These are phyloP conservation scores for Pantherophis alleghaniensis DNA, from an alignment of 2,797 vertebrate genomes.

Conservation along the genomic window DNA sequence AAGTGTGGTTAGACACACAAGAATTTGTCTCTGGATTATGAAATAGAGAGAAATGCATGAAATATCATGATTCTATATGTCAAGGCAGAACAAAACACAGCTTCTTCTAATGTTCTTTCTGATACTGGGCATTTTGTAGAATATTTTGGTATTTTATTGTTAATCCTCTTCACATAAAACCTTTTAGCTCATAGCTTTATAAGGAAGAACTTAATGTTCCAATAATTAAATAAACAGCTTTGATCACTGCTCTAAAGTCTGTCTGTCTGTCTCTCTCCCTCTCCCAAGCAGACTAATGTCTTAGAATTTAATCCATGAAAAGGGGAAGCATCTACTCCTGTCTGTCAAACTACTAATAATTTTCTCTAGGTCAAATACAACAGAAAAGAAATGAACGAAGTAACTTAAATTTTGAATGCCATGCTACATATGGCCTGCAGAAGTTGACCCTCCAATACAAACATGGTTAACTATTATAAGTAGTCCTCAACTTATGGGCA, in stretches of 20 bases:
- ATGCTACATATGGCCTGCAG: neutral
- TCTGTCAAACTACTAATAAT: neutral
- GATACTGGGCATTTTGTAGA: slow-evolving; percentile 3
- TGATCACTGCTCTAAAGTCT: slow-evolving; percentile 20
- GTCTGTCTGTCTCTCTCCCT: neutral
- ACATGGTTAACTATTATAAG: neutral
- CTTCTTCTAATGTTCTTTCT: neutral
- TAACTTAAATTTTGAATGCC: neutral
- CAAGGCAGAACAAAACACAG: neutral
- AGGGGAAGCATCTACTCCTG: neutral
- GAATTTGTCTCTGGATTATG: neutral
- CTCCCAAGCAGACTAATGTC: slow-evolving; percentile 17
- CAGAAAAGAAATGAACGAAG: neutral
- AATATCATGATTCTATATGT: neutral
- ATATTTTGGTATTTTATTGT: slow-evolving; percentile 6
- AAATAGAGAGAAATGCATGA: neutral
- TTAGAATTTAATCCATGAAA: slow-evolving; percentile 21
- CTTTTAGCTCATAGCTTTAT: slow-evolving; percentile 18
- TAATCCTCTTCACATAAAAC: slow-evolving; percentile 22
- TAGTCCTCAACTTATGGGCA: neutral
- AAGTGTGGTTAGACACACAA: neutral
- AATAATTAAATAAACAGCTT: slow-evolving; percentile 31
- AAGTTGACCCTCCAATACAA: neutral
- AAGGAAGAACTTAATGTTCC: slow-evolving; percentile 24
- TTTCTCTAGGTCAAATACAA: neutral